Evolutionary conservation across 2,797 vertebrate genomes (phyloP), one percentile per base, ranked within the genome.

Genomic region (Lacerta bilineata): DNA sequence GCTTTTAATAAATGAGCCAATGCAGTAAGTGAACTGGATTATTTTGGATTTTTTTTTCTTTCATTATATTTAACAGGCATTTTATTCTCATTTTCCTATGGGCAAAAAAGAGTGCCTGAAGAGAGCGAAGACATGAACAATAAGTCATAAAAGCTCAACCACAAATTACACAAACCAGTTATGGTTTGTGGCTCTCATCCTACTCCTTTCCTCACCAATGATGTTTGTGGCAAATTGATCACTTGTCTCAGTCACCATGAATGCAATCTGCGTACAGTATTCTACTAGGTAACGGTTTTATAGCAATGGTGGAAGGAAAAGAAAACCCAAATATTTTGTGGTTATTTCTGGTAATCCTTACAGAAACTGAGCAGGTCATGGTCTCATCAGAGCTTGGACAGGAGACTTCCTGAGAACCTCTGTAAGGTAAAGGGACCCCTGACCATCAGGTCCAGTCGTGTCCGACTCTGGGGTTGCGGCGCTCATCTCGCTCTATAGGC

Each of bases 1-100:
- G 7, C 11, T 39, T 92, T 50, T 92, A n/a, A 0, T 41, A 64
- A 10, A 83, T 88, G 55, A 88, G 85, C 71, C 87, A 29, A 71
- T 64, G 84, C 90, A 90, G 91, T 88, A 93, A 87, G 69, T 89
- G 59, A 93, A 55, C 72, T 91, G 80, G 84, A 83, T 83, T 59
- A 71, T 83, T 88, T 74, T 80, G 55, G 39, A 84, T 84, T 61
- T 33, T 55, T 86, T 83, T 69, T 90, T 91, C 74, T 88, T 87
- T 86, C 89, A 92, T 84, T 91, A 69, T 92, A 87, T 89, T 83
- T 91, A 92, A 33, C 13, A 88, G 25, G 84, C 82, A 79, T 88
- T n/a, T 93, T 4, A 0, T 5, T 90, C 87, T 89, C 18, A 68
- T 89, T 80, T 72, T 64, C 87, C 39, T 76, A 15, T 69, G 89